Base-by-base conservation (phyloP, 2,888 invertebrate genomes). In the Agrilus cyanescens region DNA sequence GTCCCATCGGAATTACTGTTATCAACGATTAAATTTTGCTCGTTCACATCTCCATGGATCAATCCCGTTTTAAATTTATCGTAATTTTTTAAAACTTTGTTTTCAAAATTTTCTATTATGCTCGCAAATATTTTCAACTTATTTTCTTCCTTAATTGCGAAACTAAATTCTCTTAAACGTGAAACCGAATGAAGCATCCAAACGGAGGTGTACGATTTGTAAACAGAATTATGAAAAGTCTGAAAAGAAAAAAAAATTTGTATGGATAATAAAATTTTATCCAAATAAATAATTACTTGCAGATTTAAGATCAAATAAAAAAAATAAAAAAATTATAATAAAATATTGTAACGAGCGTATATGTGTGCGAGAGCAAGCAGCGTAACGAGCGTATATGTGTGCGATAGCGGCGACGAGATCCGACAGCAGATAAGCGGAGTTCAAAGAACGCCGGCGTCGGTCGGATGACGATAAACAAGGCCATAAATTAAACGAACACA, bases 1-100 rank as follows among this genome's bases (percentile, higher is more conserved):
- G 74, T 72, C 0, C 66, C 62, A 18, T 52, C 49, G 15, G 54
- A 29, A 12, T 53, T 51, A 1, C 60, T 52, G 7, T 52, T 12
- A 15, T 47, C 48, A 12, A 59, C 56, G 4, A 93, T 60, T 4
- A 94, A 75, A 65, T 95, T 95, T 63, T 86, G 85, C 57, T 93
- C 91, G 61, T 94, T 94, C 45, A 87, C 74, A 60, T 95, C 95
- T 1, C 91, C 94, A 59, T 95, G 94, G 47, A 94, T 85, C 4
- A 85, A 55, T 54, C 81, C 85, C 56, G 71, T 73, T 54, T 80
- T 77, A 48, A 91, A 67, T 30, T 71, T 67, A 0, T 73, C 65
- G 3, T 73, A 56, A 1, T 69, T 62, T 0, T 76, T 71, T 1
- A 85, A 58, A 0, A 91, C 80, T 1, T 76, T 70, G 8, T 72